Percentiles rank a stretch among this genome's conserved stretches.
Evolutionary conservation across 2,113 vertebrate species (phyloP).

Genomic region (Arenaria interpres): DNA sequence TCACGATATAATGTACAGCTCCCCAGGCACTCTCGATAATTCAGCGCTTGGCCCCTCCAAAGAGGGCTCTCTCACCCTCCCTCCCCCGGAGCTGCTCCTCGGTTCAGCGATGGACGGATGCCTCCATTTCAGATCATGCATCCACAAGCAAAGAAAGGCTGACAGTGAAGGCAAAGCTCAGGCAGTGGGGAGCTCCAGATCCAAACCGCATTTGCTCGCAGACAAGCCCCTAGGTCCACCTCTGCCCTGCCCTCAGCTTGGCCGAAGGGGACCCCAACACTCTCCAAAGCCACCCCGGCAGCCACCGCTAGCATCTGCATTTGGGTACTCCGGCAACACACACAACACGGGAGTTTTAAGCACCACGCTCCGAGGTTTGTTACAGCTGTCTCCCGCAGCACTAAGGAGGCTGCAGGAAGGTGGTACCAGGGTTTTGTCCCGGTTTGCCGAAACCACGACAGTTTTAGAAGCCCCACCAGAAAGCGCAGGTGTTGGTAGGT

Average conservation of each 20-base stretch:
- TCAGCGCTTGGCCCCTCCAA: not conserved
- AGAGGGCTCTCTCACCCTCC: not conserved
- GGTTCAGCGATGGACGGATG: not conserved
- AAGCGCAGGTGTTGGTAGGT: not conserved
- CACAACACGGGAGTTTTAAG: not conserved
- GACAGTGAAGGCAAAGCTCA: not conserved
- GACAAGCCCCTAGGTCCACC: not conserved
- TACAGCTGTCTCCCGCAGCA: not conserved
- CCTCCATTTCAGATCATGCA: slow-evolving; percentile 41
- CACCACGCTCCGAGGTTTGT: not conserved
- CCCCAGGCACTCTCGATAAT: not conserved
- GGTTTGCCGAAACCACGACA: not conserved
- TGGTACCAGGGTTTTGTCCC: not conserved
- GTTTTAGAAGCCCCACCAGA: not conserved
- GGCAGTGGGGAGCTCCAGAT: not conserved
- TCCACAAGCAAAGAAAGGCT: not conserved
- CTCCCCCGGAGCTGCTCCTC: not conserved
- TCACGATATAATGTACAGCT: not conserved
- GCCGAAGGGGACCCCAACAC: not conserved
- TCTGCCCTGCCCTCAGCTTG: not conserved
- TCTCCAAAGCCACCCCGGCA: not conserved
- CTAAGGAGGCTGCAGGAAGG: not conserved
- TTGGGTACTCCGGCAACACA: not conserved
- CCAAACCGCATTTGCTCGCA: not conserved
- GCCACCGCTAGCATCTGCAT: not conserved